Percentiles rank a stretch among this genome's conserved stretches.
These are phyloP conservation scores for Platysteira castanea DNA, from an alignment of 2,113 vertebrate genomes.

Conservation along the genomic window DNA sequence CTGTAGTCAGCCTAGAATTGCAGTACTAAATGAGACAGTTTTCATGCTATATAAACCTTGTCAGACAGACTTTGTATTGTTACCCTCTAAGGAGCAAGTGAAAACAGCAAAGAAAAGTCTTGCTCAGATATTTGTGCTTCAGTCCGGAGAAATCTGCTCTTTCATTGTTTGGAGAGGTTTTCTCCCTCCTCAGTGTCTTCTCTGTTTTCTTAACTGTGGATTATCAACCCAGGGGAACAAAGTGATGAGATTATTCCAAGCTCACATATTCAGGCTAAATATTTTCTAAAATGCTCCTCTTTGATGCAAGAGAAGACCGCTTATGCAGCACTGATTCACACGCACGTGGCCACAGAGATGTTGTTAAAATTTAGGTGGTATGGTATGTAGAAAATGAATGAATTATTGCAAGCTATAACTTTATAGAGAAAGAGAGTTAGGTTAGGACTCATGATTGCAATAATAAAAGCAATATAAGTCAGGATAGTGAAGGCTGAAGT, in stretches of 20 bases:
- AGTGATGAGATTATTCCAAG: not conserved
- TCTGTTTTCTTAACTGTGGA: not conserved
- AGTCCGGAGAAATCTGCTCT: not conserved
- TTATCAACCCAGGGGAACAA: not conserved
- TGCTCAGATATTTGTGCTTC: not conserved
- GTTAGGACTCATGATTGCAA: not conserved
- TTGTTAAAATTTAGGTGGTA: not conserved
- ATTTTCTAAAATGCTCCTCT: not conserved
- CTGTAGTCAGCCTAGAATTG: not conserved
- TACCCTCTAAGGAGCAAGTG: not conserved
- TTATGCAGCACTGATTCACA: not conserved
- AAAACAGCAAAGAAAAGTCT: not conserved
- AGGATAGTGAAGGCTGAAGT: not conserved
- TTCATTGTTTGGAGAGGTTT: not conserved
- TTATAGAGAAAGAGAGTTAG: not conserved
- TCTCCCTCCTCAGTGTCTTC: not conserved
- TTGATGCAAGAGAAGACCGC: not conserved
- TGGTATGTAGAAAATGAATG: not conserved
- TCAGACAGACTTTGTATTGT: not conserved
- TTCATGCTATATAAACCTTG: not conserved
- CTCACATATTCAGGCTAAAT: not conserved
- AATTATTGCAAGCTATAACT: not conserved
- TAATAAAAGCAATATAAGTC: not conserved
- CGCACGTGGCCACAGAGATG: not conserved
- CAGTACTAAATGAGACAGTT: not conserved